Evolutionary conservation across 2,888 invertebrate genomes (phyloP).

Genomic region (Tenthredo scrophulariae): DNA sequence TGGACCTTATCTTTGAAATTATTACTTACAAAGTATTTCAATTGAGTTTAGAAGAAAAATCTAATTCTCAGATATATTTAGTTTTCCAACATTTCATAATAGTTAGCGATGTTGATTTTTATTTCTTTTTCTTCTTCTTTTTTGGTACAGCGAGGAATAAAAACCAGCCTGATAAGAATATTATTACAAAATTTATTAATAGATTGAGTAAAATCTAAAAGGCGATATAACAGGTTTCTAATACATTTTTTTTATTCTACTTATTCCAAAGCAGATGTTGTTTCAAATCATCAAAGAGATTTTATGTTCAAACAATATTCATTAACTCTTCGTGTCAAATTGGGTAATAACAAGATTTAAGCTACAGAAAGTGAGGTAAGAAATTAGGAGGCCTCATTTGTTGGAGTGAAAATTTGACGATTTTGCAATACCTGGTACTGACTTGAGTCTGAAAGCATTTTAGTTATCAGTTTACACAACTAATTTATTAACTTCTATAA

Average conservation of each 20-base stretch:
- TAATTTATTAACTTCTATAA: background rate
- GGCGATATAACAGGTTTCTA: background rate
- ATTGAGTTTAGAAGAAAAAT: background rate
- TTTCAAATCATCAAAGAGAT: background rate
- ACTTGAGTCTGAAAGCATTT: background rate
- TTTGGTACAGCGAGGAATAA: background rate
- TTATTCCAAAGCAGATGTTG: too few relatives aligned
- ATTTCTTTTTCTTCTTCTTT: too few relatives aligned
- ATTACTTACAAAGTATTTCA: background rate
- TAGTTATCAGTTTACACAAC: background rate
- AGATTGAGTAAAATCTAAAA: background rate
- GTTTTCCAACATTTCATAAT: background rate
- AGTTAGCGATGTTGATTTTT: background rate
- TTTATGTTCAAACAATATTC: background rate
- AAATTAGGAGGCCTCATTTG: background rate
- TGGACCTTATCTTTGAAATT: background rate
- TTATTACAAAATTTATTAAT: constrained; percentile 41
- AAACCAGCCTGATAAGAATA: background rate
- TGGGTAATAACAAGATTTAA: background rate
- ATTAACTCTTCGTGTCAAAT: background rate
- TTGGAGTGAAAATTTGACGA: background rate
- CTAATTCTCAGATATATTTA: background rate
- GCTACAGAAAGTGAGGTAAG: background rate
- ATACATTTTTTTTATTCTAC: background rate
- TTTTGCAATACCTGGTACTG: background rate